A percentile compares a stretch with the other conserved stretches of the same genome.
These are phyloP conservation scores for Agriopis marginaria DNA, from an alignment of 2,888 invertebrate species.

Conservation along the genomic window DNA sequence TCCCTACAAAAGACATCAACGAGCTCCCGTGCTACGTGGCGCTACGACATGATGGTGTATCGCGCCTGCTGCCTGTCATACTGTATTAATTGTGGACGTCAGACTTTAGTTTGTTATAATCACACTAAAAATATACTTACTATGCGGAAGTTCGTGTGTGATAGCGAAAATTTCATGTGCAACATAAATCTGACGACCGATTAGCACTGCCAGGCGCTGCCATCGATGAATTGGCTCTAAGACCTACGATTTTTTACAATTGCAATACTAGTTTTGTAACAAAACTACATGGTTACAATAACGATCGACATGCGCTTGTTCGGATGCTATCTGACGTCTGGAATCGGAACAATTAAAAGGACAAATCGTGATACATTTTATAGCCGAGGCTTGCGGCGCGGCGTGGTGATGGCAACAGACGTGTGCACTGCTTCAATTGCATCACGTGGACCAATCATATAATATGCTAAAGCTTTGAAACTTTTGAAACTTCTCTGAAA, in stretches of 20 bases:
- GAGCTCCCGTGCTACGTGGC: slow-evolving; percentile 36
- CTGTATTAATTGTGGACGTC: neutral
- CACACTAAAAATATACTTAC: neutral
- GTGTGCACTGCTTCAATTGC: slow-evolving; percentile 61
- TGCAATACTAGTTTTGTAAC: slow-evolving; percentile 20
- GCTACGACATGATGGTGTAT: neutral
- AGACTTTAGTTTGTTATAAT: neutral
- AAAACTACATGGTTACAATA: slow-evolving; percentile 20
- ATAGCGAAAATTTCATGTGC: neutral
- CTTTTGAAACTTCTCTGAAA: neutral
- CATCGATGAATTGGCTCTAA: slow-evolving; percentile 24
- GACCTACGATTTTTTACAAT: slow-evolving; percentile 33
- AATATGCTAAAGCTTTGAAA: slow-evolving; percentile 17
- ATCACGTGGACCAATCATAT: slow-evolving; percentile 58
- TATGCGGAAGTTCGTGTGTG: neutral
- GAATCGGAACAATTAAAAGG: slow-evolving; percentile 67
- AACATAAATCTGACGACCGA: neutral
- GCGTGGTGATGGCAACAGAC: slow-evolving; percentile 51
- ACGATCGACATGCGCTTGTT: slow-evolving; percentile 35
- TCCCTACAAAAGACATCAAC: slow-evolving; percentile 43
- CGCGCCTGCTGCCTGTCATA: neutral
- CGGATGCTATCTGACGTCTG: slow-evolving; percentile 51
- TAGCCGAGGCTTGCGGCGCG: slow-evolving; percentile 52
- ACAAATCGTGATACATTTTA: slow-evolving; percentile 66
- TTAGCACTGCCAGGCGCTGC: neutral